Conservation (phyloP, 2,113 vertebrate genomes). For the Scalopus aquaticus region DNA sequence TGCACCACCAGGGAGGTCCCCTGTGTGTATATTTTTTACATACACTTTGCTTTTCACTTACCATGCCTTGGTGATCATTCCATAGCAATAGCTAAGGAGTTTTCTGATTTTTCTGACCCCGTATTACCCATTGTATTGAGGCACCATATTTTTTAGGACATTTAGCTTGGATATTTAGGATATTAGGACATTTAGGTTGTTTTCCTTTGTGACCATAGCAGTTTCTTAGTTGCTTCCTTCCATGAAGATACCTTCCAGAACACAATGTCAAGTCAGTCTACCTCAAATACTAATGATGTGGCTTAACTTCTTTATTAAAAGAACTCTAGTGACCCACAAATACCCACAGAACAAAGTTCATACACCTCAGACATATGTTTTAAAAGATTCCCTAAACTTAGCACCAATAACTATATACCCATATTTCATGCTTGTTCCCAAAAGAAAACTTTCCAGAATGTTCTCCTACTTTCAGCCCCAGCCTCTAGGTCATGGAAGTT, state of each 20-base stretch:
- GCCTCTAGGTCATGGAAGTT: background rate
- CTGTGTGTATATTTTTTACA: background rate
- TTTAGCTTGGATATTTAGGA: too few species aligned
- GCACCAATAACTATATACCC: background rate
- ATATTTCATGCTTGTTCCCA: background rate
- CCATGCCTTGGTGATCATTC: background rate
- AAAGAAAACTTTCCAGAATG: background rate
- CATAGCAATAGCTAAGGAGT: background rate
- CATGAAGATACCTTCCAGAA: background rate
- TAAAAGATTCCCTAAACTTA: background rate
- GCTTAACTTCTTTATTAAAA: background rate
- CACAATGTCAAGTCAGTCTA: background rate
- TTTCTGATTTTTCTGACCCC: background rate
- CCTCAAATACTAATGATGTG: background rate
- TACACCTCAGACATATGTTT: background rate
- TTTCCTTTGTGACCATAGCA: background rate
- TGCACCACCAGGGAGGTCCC: too few species aligned
- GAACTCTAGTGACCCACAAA: background rate
- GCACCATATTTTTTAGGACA: background rate
- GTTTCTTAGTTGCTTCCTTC: background rate
- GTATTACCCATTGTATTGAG: background rate
- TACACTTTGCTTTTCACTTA: background rate
- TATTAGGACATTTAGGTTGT: background rate
- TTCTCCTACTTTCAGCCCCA: background rate
- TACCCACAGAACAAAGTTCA: background rate